phyloP scores from a whole-genome alignment of 2,113 vertebrate genomes.

The Tursiops truncatus region DNA sequence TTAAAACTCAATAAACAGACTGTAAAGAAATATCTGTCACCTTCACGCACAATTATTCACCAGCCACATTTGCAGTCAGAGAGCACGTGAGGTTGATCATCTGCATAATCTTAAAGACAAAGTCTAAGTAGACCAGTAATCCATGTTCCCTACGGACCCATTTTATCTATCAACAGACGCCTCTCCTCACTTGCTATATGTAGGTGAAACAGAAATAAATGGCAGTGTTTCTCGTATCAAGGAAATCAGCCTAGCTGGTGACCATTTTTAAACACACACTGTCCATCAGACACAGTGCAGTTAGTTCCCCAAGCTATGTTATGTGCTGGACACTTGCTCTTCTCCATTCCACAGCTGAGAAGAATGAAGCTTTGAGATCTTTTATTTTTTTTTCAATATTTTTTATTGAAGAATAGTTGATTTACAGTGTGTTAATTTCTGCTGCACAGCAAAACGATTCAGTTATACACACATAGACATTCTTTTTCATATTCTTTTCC shows the following conservation, averaged over 20 bases:
- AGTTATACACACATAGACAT: not conserved
- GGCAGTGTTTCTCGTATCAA: accelerated
- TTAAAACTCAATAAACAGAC: not conserved
- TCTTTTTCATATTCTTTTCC: not conserved
- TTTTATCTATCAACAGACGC: accelerated
- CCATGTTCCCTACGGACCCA: not conserved
- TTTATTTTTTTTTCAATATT: no score
- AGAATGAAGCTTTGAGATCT: not conserved
- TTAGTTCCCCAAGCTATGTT: not conserved
- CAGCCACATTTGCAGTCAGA: not conserved
- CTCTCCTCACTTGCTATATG: accelerated
- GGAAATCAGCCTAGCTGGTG: accelerated
- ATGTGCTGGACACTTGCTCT: accelerated
- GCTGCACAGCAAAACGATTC: not conserved
- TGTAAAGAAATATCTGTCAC: not conserved
- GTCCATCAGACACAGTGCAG: accelerated
- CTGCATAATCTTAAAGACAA: not conserved
- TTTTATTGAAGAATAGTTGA: no score
- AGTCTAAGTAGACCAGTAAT: not conserved
- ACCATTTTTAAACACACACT: accelerated
- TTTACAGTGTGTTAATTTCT: not conserved
- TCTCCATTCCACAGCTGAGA: accelerated
- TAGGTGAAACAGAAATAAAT: not conserved
- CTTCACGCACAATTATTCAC: not conserved
- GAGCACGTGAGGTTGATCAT: accelerated